Percentiles rank a stretch among this genome's conserved stretches.
These are phyloP conservation scores for Dynastes hyllus DNA, from an alignment of 2,888 invertebrate species.

Conservation along the genomic window DNA sequence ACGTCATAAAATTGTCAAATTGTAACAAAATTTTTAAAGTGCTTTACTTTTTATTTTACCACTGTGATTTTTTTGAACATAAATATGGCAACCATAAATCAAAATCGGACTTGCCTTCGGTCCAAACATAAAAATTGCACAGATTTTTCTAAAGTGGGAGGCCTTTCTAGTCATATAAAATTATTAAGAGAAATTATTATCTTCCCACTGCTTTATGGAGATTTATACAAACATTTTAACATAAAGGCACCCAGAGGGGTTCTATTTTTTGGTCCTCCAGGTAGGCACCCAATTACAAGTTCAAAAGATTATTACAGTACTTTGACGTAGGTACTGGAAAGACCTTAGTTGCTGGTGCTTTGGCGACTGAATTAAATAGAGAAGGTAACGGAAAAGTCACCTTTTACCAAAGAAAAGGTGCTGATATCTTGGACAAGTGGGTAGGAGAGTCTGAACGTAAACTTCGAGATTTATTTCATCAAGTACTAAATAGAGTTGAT, in stretches of 20 bases:
- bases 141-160: conserved; percentile 68
- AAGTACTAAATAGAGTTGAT: conserved; percentile 57
- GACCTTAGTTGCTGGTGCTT: conserved; percentile 68
- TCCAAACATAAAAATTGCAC: conserved; percentile 54
- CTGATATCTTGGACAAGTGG: conserved; percentile 69
- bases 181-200: conserved; percentile 66
- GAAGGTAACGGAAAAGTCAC: conserved; percentile 66
- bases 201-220: conserved; percentile 66
- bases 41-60: conserved; percentile 14
- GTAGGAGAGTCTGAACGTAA: conserved; percentile 69
- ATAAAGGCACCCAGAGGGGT: conserved; percentile 68
- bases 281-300: conserved; percentile 46
- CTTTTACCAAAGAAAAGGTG: conserved; percentile 68
- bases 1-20: conserved; percentile 37
- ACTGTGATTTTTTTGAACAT: background rate
- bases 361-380: conserved; percentile 67
- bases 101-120: conserved; percentile 49
- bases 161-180: conserved; percentile 65
- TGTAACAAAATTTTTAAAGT: conserved; percentile 31
- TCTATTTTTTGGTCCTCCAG: conserved; percentile 69
- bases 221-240: conserved; percentile 67
- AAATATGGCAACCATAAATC: conserved; percentile 49
- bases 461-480: conserved; percentile 66
- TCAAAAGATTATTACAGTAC: background rate
- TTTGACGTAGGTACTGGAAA: conserved; percentile 66